Evolutionary conservation across 2,113 vertebrate genomes (phyloP).

Genomic region (Psophia crepitans): DNA sequence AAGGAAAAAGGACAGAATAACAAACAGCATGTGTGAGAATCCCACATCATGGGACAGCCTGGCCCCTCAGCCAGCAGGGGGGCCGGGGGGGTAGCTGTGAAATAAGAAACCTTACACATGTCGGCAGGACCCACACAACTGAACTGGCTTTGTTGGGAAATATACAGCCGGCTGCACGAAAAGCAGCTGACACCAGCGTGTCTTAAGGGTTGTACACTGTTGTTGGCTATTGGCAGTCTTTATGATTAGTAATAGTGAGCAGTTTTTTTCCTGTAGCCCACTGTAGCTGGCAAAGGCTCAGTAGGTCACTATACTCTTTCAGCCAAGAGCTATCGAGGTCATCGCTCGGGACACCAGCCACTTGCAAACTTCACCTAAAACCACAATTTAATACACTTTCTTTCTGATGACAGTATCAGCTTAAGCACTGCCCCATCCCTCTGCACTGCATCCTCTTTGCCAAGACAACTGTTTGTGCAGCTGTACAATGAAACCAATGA

Average conservation of each 20-base stretch:
- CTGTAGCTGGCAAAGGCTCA: not conserved
- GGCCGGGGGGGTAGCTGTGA: not conserved
- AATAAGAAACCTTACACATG: slow-evolving; percentile 43
- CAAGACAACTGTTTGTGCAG: not conserved
- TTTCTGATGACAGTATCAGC: not conserved
- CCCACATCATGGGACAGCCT: slow-evolving; percentile 62
- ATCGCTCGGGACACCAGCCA: not conserved
- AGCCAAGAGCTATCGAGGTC: not conserved
- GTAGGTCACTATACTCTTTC: not conserved
- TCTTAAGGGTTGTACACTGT: not conserved
- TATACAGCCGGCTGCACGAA: rapidly evolving
- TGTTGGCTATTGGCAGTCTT: not conserved
- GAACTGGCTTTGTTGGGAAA: not conserved
- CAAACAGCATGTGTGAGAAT: slow-evolving; percentile 66
- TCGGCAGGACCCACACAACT: not conserved
- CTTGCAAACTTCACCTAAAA: not conserved
- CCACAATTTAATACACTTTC: not conserved
- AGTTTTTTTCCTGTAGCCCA: not conserved
- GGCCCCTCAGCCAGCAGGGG: not conserved
- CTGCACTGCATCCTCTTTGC: not conserved
- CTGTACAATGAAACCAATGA: not conserved
- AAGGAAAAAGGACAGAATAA: slow-evolving; percentile 54
- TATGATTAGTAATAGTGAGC: rapidly evolving
- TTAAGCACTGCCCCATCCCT: not conserved
- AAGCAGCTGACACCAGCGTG: not conserved